Conservation (phyloP, 37 sponge, comb jelly and placozoan genomes). For the Haliclona indistincta region DNA sequence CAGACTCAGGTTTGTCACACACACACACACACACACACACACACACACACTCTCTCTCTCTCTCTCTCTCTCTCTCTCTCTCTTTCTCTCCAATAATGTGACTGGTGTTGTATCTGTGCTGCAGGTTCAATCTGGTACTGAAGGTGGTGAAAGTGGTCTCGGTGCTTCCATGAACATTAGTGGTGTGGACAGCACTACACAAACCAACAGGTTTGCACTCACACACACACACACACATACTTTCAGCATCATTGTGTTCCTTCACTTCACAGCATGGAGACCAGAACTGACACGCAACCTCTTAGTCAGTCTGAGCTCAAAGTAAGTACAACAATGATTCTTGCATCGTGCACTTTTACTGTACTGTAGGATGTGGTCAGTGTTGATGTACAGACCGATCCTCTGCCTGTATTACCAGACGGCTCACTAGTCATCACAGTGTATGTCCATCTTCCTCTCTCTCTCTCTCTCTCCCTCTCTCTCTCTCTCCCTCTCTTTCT, state of each 20-base stretch:
- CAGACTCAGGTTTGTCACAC: slow-evolving; percentile 2
- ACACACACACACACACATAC: slow-evolving; percentile 28
- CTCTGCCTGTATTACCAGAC: too few species aligned
- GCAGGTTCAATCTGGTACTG: neutral
- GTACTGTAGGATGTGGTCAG: too few species aligned
- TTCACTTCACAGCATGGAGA: neutral
- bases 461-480: slow-evolving; percentile 6
- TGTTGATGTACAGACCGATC: too few species aligned
- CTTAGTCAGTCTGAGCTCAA: too few species aligned
- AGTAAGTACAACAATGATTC: too few species aligned
- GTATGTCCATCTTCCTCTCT: slow-evolving; percentile 10
- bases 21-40: too few species aligned
- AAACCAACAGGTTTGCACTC: neutral
- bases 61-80: neutral
- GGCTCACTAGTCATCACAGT: too few species aligned
- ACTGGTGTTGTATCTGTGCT: neutral
- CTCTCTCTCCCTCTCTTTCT: slow-evolving; percentile 7
- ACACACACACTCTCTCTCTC: slow-evolving; percentile 11
- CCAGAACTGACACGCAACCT: neutral
- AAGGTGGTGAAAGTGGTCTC: too few species aligned
- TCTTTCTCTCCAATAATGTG: neutral
- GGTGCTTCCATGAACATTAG: too few species aligned
- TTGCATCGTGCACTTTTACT: too few species aligned
- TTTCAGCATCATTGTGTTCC: neutral
- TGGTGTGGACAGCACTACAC: too few species aligned